These are phyloP conservation scores for Oxystoma pomonae DNA, from an alignment of 2,888 invertebrate species.

Conservation along the genomic window DNA sequence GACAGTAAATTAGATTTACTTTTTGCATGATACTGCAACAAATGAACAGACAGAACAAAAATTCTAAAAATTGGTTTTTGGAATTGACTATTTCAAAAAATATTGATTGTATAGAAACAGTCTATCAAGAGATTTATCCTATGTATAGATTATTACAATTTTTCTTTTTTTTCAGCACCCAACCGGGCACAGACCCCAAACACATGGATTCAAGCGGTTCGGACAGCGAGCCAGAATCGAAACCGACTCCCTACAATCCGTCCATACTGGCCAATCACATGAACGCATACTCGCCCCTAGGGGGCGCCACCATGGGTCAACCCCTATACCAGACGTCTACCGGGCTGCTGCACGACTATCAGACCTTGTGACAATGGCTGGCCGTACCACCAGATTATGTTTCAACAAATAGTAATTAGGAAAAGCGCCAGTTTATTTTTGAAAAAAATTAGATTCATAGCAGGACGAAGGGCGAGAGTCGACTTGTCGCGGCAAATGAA, in stretches of 20 bases:
- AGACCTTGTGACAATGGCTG: conserved; percentile 50
- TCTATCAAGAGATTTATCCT: too few species aligned
- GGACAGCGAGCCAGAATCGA: conserved; percentile 44
- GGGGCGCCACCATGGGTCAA: conserved; percentile 37
- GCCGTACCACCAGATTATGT: conserved; percentile 23
- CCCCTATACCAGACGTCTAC: conserved; percentile 44
- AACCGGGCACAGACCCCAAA: conserved; percentile 44
- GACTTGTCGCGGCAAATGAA: too few species aligned
- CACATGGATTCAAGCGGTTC: conserved; percentile 48
- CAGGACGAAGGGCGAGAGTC: too few species aligned
- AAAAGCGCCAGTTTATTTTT: neutral
- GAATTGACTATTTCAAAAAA: too few species aligned
- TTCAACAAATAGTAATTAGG: neutral
- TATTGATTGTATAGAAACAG: too few species aligned
- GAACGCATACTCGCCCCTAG: conserved; percentile 38
- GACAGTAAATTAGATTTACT: too few species aligned
- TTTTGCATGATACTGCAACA: too few species aligned
- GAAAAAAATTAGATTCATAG: too few species aligned
- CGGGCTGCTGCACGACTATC: conserved; percentile 47
- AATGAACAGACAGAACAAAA: too few species aligned
- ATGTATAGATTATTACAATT: too few species aligned
- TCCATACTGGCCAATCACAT: conserved; percentile 29
- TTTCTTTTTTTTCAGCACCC: conserved; percentile 40
- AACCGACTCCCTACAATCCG: conserved; percentile 38
- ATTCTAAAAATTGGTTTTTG: too few species aligned